Evolutionary conservation across 2,113 vertebrate species (phyloP).

Genomic region (Peromyscus californicus): DNA sequence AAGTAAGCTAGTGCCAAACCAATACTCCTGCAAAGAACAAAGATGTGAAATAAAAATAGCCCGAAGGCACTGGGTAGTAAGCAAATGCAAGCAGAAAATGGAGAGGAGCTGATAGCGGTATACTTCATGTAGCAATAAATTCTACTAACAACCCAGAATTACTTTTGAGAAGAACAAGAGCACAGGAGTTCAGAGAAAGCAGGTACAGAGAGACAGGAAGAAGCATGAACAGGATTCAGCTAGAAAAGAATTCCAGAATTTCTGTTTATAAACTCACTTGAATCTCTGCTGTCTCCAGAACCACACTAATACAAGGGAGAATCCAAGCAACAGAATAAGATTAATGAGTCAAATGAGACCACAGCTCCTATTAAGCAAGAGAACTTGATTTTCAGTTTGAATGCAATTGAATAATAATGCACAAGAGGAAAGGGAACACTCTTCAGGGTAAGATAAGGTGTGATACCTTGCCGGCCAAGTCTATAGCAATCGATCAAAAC

Average conservation of each 20-base stretch:
- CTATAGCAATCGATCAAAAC: neutral
- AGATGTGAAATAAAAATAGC: slow-evolving; percentile 8
- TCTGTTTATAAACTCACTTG: neutral
- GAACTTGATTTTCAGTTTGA: slow-evolving; percentile 3
- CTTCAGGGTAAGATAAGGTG: neutral
- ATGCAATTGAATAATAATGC: neutral
- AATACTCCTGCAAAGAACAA: neutral
- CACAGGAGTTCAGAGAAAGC: neutral
- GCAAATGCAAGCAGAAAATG: neutral
- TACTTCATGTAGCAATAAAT: neutral
- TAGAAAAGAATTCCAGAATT: neutral
- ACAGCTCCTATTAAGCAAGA: neutral
- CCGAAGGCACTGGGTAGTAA: neutral
- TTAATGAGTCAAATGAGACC: neutral
- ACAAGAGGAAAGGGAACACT: neutral
- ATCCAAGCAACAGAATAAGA: neutral
- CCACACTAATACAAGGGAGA: neutral
- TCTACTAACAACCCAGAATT: neutral
- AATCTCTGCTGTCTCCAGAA: neutral
- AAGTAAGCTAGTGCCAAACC: neutral
- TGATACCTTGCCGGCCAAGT: neutral
- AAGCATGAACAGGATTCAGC: neutral
- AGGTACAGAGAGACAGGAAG: neutral
- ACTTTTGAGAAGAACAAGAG: neutral
- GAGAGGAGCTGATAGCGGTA: neutral